Conservation (phyloP, 1,140 invertebrate genomes). For the Drosophila insularis region DNA sequence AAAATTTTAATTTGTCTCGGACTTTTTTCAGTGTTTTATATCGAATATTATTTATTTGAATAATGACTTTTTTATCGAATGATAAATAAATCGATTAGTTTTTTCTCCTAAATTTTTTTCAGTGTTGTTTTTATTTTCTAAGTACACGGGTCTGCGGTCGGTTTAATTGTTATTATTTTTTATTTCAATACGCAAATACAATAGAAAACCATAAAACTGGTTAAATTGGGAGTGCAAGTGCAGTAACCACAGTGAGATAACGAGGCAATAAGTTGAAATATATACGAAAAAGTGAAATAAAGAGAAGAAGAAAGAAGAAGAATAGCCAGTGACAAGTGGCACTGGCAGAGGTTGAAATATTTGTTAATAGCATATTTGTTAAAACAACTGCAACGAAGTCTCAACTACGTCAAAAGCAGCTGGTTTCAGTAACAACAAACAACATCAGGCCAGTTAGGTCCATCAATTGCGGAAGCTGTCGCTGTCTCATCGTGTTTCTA, state of each 20-base stretch:
- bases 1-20: not conserved
- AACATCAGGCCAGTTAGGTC: not conserved
- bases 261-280: not conserved
- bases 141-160: not conserved
- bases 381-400: not conserved
- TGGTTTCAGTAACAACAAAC: conserved; percentile 13
- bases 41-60: not conserved
- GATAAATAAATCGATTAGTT: not conserved
- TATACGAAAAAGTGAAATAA: not conserved
- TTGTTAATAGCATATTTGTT: not conserved
- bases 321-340: not conserved
- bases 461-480: conserved; percentile 17
- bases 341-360: conserved; percentile 1
- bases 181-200: not conserved
- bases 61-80: not conserved
- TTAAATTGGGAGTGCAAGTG: not conserved
- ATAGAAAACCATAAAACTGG: not conserved
- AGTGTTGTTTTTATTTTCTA: conserved; percentile 11
- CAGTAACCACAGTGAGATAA: not conserved
- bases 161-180: conserved; percentile 5
- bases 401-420: not conserved
- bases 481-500: conserved; percentile 12
- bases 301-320: not conserved
- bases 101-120: not conserved
- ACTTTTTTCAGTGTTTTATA: not conserved